These are phyloP conservation scores for Heliconius aoede DNA, from an alignment of 2,888 invertebrate species.

Conservation along the genomic window DNA sequence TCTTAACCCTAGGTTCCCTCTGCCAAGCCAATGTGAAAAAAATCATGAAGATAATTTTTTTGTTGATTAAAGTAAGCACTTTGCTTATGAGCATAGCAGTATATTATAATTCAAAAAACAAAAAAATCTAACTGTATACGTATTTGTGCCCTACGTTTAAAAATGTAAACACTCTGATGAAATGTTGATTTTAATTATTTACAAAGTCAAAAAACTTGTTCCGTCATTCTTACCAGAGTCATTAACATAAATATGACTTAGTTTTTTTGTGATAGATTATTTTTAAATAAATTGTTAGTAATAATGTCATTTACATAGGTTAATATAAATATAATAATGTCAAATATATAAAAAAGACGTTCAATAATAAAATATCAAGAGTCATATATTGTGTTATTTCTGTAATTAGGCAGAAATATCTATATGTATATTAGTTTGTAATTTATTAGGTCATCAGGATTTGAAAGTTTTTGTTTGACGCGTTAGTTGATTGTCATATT, in stretches of 20 bases:
- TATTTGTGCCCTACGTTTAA: constrained; percentile 35
- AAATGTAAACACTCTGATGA: constrained; percentile 43
- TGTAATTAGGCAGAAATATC: no score
- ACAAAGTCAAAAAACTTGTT: constrained; percentile 41
- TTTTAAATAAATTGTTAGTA: neutral
- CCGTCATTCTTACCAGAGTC: neutral
- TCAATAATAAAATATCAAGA: neutral
- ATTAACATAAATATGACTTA: neutral
- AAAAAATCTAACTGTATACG: constrained; percentile 20
- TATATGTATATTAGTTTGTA: no score
- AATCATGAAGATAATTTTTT: no score
- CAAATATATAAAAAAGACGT: neutral
- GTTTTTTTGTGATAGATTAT: neutral
- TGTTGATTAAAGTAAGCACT: no score
- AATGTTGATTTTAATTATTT: constrained; percentile 51
- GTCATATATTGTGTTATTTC: no score
- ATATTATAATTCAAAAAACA: neutral
- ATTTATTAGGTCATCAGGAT: no score
- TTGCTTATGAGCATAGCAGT: no score
- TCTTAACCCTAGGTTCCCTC: no score
- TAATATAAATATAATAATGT: neutral
- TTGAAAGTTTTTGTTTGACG: no score
- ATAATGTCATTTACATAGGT: neutral
- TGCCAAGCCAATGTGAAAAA: no score
- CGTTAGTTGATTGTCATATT: no score